These are phyloP conservation scores for Nezara viridula DNA, from an alignment of 2,888 invertebrate species.

Conservation along the genomic window DNA sequence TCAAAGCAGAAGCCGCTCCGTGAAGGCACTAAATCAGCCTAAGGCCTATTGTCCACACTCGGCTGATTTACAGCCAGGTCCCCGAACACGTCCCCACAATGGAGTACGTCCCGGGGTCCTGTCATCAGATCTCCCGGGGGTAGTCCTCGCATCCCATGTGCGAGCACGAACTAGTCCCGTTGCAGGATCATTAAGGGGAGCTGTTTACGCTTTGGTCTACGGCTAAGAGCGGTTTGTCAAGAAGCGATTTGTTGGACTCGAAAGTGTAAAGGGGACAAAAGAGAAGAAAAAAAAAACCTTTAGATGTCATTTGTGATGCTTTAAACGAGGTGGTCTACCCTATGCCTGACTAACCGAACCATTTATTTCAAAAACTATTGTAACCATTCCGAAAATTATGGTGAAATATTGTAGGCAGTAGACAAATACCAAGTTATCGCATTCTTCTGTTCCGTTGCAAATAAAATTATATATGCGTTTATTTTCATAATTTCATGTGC, in stretches of 20 bases:
- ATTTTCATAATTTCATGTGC: no score
- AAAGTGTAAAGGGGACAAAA: neutral
- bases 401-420: no score
- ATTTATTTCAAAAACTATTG: no score
- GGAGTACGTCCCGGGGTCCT: neutral
- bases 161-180: neutral
- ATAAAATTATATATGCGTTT: no score
- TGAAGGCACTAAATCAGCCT: neutral
- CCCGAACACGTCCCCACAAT: constrained; percentile 35
- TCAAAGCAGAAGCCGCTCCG: neutral
- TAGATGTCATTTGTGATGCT: neutral
- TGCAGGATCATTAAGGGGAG: neutral
- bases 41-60: neutral
- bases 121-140: neutral
- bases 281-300: neutral
- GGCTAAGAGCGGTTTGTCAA: neutral
- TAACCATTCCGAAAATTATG: no score
- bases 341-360: no score
- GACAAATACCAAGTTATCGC: no score
- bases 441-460: no score
- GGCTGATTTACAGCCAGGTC: neutral
- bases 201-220: neutral
- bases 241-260: neutral
- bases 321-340: no score
- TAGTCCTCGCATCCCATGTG: neutral